Conservation (phyloP, 2,113 vertebrate genomes). For the Megalops atlanticus region DNA sequence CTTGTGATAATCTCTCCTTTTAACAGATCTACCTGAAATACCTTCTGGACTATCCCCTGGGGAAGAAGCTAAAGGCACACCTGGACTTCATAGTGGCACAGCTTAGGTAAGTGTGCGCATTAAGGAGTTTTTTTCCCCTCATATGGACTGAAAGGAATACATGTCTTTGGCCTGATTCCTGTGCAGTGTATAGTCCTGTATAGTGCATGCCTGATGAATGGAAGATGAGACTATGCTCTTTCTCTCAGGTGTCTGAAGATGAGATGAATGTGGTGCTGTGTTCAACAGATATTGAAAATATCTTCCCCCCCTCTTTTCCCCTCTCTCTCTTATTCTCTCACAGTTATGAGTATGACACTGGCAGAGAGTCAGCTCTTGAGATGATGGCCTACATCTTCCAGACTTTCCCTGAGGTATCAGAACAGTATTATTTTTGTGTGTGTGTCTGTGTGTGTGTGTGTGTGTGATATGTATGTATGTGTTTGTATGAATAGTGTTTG, state of each 20-base stretch:
- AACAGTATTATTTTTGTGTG: not conserved
- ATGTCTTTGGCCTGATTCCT: no score
- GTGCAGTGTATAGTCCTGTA: no score
- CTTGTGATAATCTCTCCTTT: not conserved
- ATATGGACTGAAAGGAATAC: not conserved
- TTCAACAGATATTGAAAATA: not conserved
- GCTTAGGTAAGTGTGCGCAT: conserved; percentile 69
- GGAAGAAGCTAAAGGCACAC: conserved; percentile 80
- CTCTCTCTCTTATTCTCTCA: conserved; percentile 28
- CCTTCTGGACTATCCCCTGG: conserved; percentile 94
- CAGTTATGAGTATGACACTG: conserved; percentile 90
- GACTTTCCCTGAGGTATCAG: conserved; percentile 82
- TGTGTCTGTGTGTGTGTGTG: not conserved
- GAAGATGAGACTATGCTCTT: no score
- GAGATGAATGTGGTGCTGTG: no score
- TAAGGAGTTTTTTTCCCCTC: not conserved
- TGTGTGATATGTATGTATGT: not conserved
- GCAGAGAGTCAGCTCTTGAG: conserved; percentile 89
- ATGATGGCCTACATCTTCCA: conserved; percentile 88
- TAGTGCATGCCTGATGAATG: no score
- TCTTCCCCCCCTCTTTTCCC: not conserved
- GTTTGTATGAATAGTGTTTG: not conserved
- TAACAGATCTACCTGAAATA: conserved; percentile 91
- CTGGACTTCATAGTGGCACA: conserved; percentile 90
- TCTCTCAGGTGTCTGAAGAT: not conserved